phyloP scores from a whole-genome alignment of 2,888 invertebrate species.

The Phalera bucephala region DNA sequence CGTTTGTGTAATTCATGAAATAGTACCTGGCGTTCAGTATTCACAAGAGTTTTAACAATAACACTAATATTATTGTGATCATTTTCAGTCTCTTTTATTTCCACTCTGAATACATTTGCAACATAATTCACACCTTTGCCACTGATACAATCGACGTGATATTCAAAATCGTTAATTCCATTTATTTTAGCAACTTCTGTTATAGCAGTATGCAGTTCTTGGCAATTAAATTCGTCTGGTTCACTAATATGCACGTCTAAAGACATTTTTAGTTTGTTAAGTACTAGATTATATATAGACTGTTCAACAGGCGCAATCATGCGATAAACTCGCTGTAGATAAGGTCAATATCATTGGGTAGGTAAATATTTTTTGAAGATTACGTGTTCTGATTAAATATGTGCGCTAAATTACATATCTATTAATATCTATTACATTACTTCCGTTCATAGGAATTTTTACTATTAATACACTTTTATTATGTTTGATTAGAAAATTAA shows the following conservation, averaged over 20 bases:
- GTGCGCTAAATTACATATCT: too few relatives aligned
- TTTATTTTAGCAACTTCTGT: slow-evolving; percentile 48
- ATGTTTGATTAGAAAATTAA: too few relatives aligned
- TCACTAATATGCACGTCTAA: slow-evolving; percentile 74
- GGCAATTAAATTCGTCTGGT: slow-evolving; percentile 67
- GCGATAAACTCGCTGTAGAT: slow-evolving; percentile 35
- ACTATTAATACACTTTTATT: too few relatives aligned
- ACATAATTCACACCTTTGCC: slow-evolving; percentile 62
- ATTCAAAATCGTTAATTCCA: slow-evolving; percentile 55
- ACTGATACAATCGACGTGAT: slow-evolving; percentile 62
- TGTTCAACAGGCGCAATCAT: slow-evolving; percentile 24
- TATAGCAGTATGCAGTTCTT: slow-evolving; percentile 60
- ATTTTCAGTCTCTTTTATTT: slow-evolving; percentile 46
- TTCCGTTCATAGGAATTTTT: too few relatives aligned
- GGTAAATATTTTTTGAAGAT: slow-evolving; percentile 18
- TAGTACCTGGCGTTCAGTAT: slow-evolving; percentile 59
- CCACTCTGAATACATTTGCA: slow-evolving; percentile 66
- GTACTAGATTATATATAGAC: slow-evolving; percentile 10
- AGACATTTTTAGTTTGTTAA: slow-evolving; percentile 52
- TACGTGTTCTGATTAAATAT: slow-evolving; percentile 1
- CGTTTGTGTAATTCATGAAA: slow-evolving; percentile 64
- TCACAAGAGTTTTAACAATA: slow-evolving; percentile 68
- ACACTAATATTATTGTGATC: slow-evolving; percentile 44
- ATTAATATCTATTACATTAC: too few relatives aligned
- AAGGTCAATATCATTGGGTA: slow-evolving; percentile 19